These are phyloP conservation scores for Choristoneura fumiferana DNA, from an alignment of 1,140 invertebrate species.

Conservation along the genomic window DNA sequence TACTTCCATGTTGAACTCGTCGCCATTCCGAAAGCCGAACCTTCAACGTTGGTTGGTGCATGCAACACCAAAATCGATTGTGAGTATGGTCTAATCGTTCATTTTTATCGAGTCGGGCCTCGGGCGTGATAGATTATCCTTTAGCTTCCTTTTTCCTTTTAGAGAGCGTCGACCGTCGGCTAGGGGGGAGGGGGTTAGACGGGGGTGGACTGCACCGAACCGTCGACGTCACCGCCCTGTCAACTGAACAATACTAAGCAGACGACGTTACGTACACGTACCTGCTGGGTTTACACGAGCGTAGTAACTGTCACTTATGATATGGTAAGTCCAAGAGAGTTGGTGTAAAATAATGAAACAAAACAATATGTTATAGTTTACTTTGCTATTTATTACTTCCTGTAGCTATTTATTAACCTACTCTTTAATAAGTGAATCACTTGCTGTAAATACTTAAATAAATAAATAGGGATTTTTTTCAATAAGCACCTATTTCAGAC, in stretches of 20 bases:
- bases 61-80: slow-evolving; percentile 45
- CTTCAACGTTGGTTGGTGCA: slow-evolving; percentile 9
- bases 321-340: slow-evolving; percentile 29
- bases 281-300: background rate
- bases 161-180: slow-evolving; percentile 72
- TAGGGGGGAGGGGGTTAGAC: slow-evolving; percentile 35
- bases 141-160: slow-evolving; percentile 73
- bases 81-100: slow-evolving; percentile 64
- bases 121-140: slow-evolving; percentile 75
- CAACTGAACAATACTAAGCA: slow-evolving; percentile 75
- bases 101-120: slow-evolving; percentile 73
- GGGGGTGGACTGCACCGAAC: slow-evolving; percentile 48
- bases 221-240: slow-evolving; percentile 72
- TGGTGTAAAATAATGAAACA: slow-evolving; percentile 62
- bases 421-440: too few relatives aligned
- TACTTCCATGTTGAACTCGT: too few relatives aligned
- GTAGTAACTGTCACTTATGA: too few relatives aligned
- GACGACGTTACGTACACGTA: slow-evolving; percentile 59
- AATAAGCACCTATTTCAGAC: too few relatives aligned
- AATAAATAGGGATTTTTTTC: too few relatives aligned
- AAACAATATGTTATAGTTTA: too few relatives aligned
- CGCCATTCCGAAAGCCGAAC: slow-evolving; percentile 24
- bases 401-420: too few relatives aligned
- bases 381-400: too few relatives aligned
- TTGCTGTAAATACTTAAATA: too few relatives aligned